Evolutionary conservation across 1,140 invertebrate genomes (phyloP).

Genomic region (Bombus fervidus): DNA sequence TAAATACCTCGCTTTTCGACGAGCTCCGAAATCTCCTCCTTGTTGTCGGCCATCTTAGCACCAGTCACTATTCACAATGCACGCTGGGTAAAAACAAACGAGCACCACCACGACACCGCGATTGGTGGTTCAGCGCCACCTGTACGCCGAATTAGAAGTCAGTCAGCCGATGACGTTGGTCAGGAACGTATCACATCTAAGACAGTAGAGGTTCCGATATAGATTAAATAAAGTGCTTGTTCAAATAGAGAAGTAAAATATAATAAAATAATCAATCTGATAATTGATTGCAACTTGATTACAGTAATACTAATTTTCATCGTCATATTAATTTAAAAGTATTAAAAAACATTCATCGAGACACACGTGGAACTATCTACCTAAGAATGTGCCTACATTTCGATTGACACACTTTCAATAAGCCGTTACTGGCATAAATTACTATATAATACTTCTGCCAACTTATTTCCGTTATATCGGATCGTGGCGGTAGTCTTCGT

Average conservation of each 20-base stretch:
- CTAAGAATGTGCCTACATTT: conserved; percentile 7
- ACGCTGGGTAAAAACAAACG: conserved; percentile 80
- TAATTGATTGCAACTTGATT: neutral
- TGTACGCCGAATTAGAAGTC: conserved; percentile 38
- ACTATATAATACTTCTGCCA: conserved; percentile 18
- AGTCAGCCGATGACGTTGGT: conserved; percentile 42
- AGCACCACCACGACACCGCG: conserved; percentile 58
- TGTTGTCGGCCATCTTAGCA: conserved; percentile 86
- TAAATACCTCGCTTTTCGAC: conserved; percentile 83
- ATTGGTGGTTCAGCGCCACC: conserved; percentile 54
- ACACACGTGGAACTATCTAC: neutral
- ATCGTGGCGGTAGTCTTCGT: conserved; percentile 53
- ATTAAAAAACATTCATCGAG: neutral
- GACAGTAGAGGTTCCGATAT: neutral
- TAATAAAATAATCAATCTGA: too few species aligned
- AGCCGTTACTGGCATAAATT: conserved; percentile 58
- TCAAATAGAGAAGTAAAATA: too few species aligned
- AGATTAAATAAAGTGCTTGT: neutral
- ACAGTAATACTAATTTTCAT: too few species aligned
- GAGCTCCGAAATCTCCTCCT: conserved; percentile 84
- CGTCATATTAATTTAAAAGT: neutral
- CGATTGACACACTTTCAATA: conserved; percentile 55
- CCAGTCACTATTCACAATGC: conserved; percentile 82
- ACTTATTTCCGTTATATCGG: conserved; percentile 50
- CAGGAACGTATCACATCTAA: conserved; percentile 27